Evolutionary conservation across 2,797 vertebrate species (phyloP).

Genomic region (Spinus olivaceus): DNA sequence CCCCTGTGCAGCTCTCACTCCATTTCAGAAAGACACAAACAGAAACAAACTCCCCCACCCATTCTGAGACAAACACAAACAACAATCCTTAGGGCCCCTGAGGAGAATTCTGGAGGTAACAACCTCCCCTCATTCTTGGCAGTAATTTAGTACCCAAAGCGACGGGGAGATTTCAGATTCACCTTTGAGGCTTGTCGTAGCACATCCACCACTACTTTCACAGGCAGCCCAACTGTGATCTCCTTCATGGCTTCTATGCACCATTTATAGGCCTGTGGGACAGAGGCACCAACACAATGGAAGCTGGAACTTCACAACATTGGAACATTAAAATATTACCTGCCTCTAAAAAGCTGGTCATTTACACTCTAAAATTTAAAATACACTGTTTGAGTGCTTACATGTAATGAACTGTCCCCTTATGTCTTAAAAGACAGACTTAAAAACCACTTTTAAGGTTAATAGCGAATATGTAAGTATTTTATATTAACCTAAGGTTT

Average conservation of each 20-base stretch:
- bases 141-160: neutral
- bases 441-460: neutral
- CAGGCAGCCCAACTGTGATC: conserved; percentile 91
- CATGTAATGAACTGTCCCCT: neutral
- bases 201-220: conserved; percentile 97
- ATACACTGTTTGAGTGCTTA: neutral
- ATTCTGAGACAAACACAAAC: neutral
- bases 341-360: neutral
- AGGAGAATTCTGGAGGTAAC: neutral
- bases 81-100: neutral
- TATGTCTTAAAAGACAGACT: neutral
- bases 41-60: neutral
- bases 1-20: neutral
- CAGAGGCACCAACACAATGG: neutral
- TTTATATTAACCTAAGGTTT: neutral
- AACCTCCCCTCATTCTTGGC: neutral
- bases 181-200: conserved; percentile 98
- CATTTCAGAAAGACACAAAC: neutral
- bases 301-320: neutral
- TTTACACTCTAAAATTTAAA: neutral
- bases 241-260: conserved; percentile 99
- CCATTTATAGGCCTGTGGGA: conserved; percentile 93
- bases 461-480: rapidly evolving
- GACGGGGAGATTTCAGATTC: neutral
- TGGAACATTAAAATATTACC: neutral